A percentile compares a stretch with the other conserved stretches of the same genome.
These are phyloP conservation scores for Aleiodes leptofemur DNA, from an alignment of 2,888 invertebrate species.

Conservation along the genomic window DNA sequence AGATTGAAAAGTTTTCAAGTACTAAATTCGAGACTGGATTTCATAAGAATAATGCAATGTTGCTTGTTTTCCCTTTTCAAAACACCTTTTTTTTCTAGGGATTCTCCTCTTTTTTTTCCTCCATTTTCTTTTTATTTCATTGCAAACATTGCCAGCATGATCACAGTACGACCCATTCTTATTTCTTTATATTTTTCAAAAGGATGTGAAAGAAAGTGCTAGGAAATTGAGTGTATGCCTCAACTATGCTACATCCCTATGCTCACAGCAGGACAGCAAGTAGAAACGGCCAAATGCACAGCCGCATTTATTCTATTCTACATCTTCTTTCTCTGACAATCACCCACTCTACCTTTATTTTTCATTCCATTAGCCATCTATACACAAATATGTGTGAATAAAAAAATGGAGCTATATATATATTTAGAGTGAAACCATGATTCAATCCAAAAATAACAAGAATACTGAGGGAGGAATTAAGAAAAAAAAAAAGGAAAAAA, in stretches of 20 bases:
- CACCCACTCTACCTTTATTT: conserved; percentile 25
- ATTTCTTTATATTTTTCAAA: conserved; percentile 59
- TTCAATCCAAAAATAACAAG: conserved; percentile 16
- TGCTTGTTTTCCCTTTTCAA: too few relatives aligned
- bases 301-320: conserved; percentile 23
- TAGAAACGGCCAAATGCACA: conserved; percentile 32
- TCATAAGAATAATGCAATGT: too few relatives aligned
- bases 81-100: not conserved
- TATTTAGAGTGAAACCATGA: conserved; percentile 3
- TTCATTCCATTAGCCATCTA: conserved; percentile 21
- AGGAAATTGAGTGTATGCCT: conserved; percentile 58
- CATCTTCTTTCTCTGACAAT: conserved; percentile 15
- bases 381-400: conserved; percentile 8
- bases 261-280: conserved; percentile 45
- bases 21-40: too few relatives aligned
- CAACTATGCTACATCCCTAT: conserved; percentile 38
- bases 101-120: conserved; percentile 27
- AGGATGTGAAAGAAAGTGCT: conserved; percentile 58
- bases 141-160: conserved; percentile 37
- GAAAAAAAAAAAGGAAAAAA: conserved; percentile 14
- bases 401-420: not conserved
- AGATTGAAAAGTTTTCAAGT: too few relatives aligned
- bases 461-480: conserved; percentile 15
- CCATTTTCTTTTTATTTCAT: conserved; percentile 11
- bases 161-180: conserved; percentile 55